phyloP scores from a whole-genome alignment of 2,888 invertebrate species.

The Phengaris arion region DNA sequence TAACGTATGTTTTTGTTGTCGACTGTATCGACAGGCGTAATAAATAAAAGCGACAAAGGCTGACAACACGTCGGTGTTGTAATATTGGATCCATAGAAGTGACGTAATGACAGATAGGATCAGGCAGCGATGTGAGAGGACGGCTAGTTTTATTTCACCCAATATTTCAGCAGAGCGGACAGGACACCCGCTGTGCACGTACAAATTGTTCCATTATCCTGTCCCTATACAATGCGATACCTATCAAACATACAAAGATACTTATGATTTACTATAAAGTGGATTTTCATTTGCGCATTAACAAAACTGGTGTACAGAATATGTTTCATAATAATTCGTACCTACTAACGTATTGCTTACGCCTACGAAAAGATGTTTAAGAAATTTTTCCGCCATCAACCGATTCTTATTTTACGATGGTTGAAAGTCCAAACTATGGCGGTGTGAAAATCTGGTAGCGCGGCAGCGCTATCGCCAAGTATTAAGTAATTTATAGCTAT shows the following conservation, averaged over 20 bases:
- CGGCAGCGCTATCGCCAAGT: too few relatives aligned
- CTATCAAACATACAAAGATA: slow-evolving; percentile 17
- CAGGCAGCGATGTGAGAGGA: slow-evolving; percentile 48
- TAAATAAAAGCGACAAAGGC: slow-evolving; percentile 53
- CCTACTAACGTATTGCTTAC: background rate
- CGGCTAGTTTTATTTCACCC: slow-evolving; percentile 57
- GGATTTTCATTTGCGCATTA: background rate
- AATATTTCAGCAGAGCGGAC: slow-evolving; percentile 60
- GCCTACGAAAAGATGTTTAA: too few relatives aligned
- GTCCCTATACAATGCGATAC: slow-evolving; percentile 28
- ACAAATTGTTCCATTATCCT: slow-evolving; percentile 39
- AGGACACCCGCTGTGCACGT: slow-evolving; percentile 65
- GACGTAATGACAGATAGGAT: slow-evolving; percentile 65
- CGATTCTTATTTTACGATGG: too few relatives aligned
- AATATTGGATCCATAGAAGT: slow-evolving; percentile 50
- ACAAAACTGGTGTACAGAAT: background rate
- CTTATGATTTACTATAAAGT: slow-evolving; percentile 17
- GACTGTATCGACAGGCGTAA: slow-evolving; percentile 39
- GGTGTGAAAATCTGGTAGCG: too few relatives aligned
- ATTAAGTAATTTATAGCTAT: too few relatives aligned
- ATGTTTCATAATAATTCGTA: background rate
- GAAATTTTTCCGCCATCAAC: too few relatives aligned
- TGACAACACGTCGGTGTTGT: too few relatives aligned
- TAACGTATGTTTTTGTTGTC: slow-evolving; percentile 21
- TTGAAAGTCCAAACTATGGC: too few relatives aligned